Evolutionary conservation across 2,113 vertebrate genomes (phyloP).

Genomic region (Notothenia rossii): DNA sequence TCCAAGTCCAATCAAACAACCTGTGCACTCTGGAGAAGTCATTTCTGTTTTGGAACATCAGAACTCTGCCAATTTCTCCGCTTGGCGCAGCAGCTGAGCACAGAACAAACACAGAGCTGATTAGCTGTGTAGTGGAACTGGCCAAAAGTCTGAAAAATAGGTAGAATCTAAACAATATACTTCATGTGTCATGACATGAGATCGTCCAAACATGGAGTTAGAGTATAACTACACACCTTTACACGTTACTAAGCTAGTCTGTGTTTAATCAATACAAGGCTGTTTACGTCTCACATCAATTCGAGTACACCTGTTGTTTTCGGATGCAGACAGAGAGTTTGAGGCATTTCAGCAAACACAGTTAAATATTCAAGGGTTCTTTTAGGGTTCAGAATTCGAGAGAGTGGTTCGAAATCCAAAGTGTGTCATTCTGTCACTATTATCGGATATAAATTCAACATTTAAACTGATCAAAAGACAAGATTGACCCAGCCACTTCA

Average conservation of each 20-base stretch:
- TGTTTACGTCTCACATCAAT: slow-evolving; percentile 17
- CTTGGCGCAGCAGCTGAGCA: slow-evolving; percentile 9
- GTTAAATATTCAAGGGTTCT: slow-evolving; percentile 47
- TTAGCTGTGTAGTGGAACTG: background rate
- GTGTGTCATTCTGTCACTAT: background rate
- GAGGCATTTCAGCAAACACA: slow-evolving; percentile 36
- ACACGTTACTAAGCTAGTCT: background rate
- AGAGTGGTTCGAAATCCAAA: slow-evolving; percentile 8
- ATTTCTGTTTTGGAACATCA: slow-evolving; percentile 9
- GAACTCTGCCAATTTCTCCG: background rate
- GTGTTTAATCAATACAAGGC: background rate
- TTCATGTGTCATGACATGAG: background rate
- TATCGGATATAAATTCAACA: background rate
- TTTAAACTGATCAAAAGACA: background rate
- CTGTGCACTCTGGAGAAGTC: background rate
- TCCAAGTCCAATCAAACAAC: slow-evolving; percentile 7
- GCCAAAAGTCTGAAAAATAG: background rate
- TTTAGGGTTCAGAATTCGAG: slow-evolving; percentile 38
- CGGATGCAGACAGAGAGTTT: slow-evolving; percentile 1
- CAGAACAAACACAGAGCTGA: slow-evolving; percentile 19
- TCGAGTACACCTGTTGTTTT: slow-evolving; percentile 6
- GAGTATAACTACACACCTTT: slow-evolving; percentile 6
- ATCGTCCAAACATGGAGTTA: background rate
- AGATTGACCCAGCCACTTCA: background rate
- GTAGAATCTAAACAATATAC: slow-evolving; percentile 1